These are phyloP conservation scores for Diarsia brunnea DNA, from an alignment of 2,888 invertebrate genomes.

Conservation along the genomic window DNA sequence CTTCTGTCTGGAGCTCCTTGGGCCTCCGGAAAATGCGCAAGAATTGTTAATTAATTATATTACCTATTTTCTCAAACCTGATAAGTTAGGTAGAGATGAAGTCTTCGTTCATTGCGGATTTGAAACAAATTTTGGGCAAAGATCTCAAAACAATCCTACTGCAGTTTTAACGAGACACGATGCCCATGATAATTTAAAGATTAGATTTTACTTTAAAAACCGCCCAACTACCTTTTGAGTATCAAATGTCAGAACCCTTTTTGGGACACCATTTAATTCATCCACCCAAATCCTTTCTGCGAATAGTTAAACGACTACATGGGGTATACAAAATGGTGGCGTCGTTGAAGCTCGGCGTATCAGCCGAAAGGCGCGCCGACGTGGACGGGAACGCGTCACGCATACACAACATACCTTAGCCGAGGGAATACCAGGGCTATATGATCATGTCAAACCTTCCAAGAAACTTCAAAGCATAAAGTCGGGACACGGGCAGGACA, in stretches of 20 bases:
- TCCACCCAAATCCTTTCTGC: background rate
- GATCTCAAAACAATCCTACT: background rate
- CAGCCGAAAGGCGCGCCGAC: slow-evolving; percentile 62
- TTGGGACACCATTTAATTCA: background rate
- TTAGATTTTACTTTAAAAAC: too few relatives aligned
- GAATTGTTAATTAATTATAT: background rate
- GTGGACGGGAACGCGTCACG: slow-evolving; percentile 66
- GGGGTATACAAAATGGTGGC: slow-evolving; percentile 56
- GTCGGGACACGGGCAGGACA: background rate
- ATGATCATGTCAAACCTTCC: background rate
- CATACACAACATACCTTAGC: slow-evolving; percentile 34
- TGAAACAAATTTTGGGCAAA: background rate
- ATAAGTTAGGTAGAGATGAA: background rate
- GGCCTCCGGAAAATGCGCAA: too few relatives aligned
- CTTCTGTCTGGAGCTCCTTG: background rate
- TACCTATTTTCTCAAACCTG: background rate
- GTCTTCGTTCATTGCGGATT: background rate
- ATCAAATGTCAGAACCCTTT: background rate
- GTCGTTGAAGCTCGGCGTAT: slow-evolving; percentile 59
- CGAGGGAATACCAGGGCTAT: slow-evolving; percentile 25
- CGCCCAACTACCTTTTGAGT: background rate
- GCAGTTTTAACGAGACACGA: background rate
- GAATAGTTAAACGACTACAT: background rate
- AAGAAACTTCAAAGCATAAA: background rate
- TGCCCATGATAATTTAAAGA: background rate